Base-by-base conservation (phyloP, 1,140 invertebrate genomes). In the Diachasma alloeum region DNA sequence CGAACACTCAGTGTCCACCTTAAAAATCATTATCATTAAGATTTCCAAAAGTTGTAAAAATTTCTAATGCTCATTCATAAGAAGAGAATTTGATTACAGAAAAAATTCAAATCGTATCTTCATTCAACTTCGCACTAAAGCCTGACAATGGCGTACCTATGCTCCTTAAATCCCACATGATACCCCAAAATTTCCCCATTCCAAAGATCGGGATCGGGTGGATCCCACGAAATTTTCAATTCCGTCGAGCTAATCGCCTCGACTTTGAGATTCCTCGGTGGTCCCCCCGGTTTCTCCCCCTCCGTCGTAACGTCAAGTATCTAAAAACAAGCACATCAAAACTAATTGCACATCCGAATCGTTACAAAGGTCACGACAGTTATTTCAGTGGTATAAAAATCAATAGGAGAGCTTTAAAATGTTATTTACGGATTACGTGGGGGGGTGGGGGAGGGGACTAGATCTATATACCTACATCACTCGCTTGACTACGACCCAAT, bases 151-250 rank as follows among this genome's bases (percentile, higher is more conserved):
- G 5, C 15, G 80, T 85, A 90, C 89, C 87, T 83, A 74, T 88
- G 87, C 78, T 90, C 94, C 87, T 95, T 94, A 90, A 97, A 98
- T 67, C 97, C 97, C 9, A 98, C 94, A 84, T 98, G 97, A 87
- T 98, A 99, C 17, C 97, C 97, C 1, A 96, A 91, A 79, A 98
- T 93, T 79, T 96, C 95, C 13, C 97, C 97, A 88, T 98, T 97
- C 93, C 95, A 96, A 69, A 96, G 91, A 85, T 97, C 95, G 79
- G 94, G 91, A 77, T 94, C 92, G 13, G 97, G 97, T 11, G 97
- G 95, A 89, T 96, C 94, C 97, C 97, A 98, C 39, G 92, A 95
- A 11, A 98, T 94, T 78, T 94, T 92, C 37, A 99, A 91, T 84
- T 97, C 95, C 1, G 96, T 97, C 24, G 97, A 97, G 82, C 95